These are phyloP conservation scores for cat (Felis catus) DNA, from an alignment of 2,113 vertebrate genomes.

Conservation along the genomic window DNA sequence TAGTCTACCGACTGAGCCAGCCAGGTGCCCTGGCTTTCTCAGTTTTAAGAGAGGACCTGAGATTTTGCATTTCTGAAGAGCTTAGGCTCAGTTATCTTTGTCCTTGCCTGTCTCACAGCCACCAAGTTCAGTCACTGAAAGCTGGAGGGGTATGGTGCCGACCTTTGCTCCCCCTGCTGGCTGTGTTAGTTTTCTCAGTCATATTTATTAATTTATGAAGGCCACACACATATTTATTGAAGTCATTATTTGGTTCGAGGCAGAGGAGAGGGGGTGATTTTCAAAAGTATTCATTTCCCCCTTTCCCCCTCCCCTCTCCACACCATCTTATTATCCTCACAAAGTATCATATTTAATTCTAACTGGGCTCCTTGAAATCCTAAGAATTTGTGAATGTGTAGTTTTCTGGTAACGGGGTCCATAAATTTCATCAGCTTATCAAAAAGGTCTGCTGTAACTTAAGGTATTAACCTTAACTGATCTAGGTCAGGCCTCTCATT, in stretches of 20 bases:
- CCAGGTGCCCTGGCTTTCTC: not conserved
- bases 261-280: not conserved
- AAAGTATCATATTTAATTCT: constrained; percentile 56
- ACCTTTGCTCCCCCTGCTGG: constrained; percentile 67
- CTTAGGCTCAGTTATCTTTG: not conserved
- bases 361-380: constrained; percentile 46
- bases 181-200: constrained; percentile 47
- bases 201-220: constrained; percentile 56
- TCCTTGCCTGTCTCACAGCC: not conserved
- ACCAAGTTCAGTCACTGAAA: not conserved
- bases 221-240: not conserved
- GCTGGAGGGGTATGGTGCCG: not conserved
- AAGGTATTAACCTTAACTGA: constrained; percentile 38
- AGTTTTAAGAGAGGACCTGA: constrained; percentile 3
- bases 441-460: not conserved
- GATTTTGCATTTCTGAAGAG: not conserved
- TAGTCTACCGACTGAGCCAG: not conserved
- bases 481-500: constrained; percentile 26
- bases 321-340: constrained; percentile 6
- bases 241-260: constrained; percentile 18
- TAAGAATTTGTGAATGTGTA: constrained; percentile 32
- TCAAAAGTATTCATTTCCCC: constrained; percentile 30
- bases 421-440: constrained; percentile 50
- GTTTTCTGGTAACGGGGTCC: constrained; percentile 23
- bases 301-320: not conserved